Evolutionary conservation across 2,888 invertebrate species (phyloP).

Genomic region (Schrankia costaestrigalis): DNA sequence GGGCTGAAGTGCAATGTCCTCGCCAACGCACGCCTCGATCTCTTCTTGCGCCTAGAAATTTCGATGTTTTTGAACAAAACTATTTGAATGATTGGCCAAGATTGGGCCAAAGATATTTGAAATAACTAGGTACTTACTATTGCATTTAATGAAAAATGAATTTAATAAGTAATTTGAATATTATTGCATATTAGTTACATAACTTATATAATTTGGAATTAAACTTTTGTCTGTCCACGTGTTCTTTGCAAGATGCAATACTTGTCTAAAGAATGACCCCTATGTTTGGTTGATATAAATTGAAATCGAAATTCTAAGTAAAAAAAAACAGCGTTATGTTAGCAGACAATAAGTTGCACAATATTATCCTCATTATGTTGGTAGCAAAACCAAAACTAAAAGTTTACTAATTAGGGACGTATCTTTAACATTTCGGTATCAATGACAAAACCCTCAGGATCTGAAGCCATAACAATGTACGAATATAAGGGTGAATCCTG

Average conservation of each 20-base stretch:
- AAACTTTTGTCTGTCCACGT: too few species aligned
- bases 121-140: too few species aligned
- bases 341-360: too few species aligned
- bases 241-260: too few species aligned
- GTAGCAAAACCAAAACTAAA: constrained; percentile 29
- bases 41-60: constrained; percentile 48
- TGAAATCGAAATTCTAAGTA: too few species aligned
- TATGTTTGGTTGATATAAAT: too few species aligned
- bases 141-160: neutral
- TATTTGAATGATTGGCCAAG: constrained; percentile 34
- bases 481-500: constrained; percentile 64
- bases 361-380: too few species aligned
- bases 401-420: constrained; percentile 46
- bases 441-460: constrained; percentile 70
- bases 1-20: constrained; percentile 78
- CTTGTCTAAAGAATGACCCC: too few species aligned
- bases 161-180: too few species aligned
- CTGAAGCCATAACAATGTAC: constrained; percentile 69
- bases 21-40: constrained; percentile 74
- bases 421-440: constrained; percentile 58
- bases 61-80: constrained; percentile 48
- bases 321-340: too few species aligned
- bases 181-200: too few species aligned
- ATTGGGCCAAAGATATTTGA: constrained; percentile 22
- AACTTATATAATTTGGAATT: too few species aligned